These are phyloP conservation scores for Polyodon spathula DNA, from an alignment of 2,113 vertebrate species.

Conservation along the genomic window DNA sequence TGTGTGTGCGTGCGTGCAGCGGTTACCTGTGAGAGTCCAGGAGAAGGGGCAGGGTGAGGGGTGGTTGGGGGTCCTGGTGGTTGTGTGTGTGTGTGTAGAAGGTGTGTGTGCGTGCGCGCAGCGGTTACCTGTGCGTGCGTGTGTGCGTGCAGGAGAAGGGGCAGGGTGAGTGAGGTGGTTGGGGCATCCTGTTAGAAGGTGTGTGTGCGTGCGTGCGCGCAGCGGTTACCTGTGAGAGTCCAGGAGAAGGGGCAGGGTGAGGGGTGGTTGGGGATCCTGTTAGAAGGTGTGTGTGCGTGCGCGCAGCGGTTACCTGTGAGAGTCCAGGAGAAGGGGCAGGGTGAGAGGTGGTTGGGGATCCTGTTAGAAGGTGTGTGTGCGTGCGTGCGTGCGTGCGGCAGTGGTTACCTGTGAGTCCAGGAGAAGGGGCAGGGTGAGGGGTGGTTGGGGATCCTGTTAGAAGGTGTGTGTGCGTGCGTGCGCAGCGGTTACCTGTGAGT, in stretches of 20 bases:
- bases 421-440: too few relatives aligned
- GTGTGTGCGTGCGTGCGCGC: too few relatives aligned
- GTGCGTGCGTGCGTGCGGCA: conserved; percentile 98
- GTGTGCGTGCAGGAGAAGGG: conserved; percentile 87
- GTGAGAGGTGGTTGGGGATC: conserved; percentile 82
- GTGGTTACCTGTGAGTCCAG: conserved; percentile 91
- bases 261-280: conserved; percentile 84
- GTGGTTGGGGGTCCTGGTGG: too few relatives aligned
- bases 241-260: conserved; percentile 86
- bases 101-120: too few relatives aligned
- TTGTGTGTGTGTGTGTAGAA: too few relatives aligned
- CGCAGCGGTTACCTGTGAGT: conserved; percentile 90
- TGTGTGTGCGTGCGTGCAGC: too few relatives aligned
- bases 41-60: too few relatives aligned
- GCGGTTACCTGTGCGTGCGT: conserved; percentile 79
- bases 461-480: too few relatives aligned
- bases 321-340: conserved; percentile 88
- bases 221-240: conserved; percentile 82
- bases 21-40: conserved; percentile 91
- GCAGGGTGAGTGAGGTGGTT: conserved; percentile 82
- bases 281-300: too few relatives aligned
- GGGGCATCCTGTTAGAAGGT: conserved; percentile 89
- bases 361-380: conserved; percentile 93
- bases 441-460: too few relatives aligned
- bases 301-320: conserved; percentile 79